Evolutionary conservation across 2,888 invertebrate genomes (phyloP), one percentile per base, ranked within the genome.

Genomic region (Nomada ruficornis): DNA sequence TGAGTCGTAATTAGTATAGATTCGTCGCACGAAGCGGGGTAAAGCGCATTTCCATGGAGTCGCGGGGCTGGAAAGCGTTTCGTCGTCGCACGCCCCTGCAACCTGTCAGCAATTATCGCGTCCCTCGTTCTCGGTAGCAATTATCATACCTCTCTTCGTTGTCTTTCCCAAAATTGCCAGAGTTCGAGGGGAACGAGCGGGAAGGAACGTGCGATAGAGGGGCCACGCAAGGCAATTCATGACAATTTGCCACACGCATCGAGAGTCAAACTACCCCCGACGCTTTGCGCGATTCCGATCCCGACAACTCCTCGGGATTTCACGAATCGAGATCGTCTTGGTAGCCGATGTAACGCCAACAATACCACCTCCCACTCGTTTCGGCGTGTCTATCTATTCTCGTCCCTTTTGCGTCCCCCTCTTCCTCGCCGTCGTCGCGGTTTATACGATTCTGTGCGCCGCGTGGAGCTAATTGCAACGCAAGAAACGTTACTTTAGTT

Each of bases 401-500:
- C 54, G 3, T 52, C 18, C 54, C 54, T 13, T 55, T n/a, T 20
- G 13, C 36, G 23, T n/a, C 13, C 7, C 5, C 10, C 5, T 10
- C n/a, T n/a, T 11, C 15, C 11, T 11, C 36, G 0, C 62, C 47
- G 42, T 75, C 50, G 63, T 47, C 70, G 78, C 73, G 82, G 72
- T 85, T 82, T 80, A 86, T 84, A 88, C 90, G 85, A 90, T 86
- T 89, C 87, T 62, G 83, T 80, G 83, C 74, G 77, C 86, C 80
- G 86, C 64, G 86, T 80, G 88, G 86, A 85, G 84, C 87, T 86
- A 87, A 87, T 88, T 89, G 89, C 87, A 80, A 84, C 88, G 86
- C 91, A 92, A 91, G 92, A 92, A 92, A 92, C 90, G 89, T 89
- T 91, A 92, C 92, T 91, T 92, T 86, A 91, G 92, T 92, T 92